Base-by-base conservation (phyloP, 2,888 invertebrate genomes). In the Fragum whitleyi region DNA sequence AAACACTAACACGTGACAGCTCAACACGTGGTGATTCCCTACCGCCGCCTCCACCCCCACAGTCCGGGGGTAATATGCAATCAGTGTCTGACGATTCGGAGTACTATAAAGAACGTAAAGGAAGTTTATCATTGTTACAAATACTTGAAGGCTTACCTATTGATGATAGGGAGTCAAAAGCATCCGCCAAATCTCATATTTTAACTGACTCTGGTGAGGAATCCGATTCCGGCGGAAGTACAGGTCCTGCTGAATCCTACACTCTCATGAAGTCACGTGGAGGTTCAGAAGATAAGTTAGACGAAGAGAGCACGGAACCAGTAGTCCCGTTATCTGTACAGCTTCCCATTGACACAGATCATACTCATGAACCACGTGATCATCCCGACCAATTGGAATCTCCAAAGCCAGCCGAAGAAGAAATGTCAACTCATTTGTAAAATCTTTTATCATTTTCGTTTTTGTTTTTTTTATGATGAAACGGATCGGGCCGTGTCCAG, bases 161-260 rank as follows among this genome's bases (percentile, higher is more conserved):
- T 11, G 85, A 83, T 57, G 82, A 85, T 57, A 81, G 78, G 68
- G 67, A 75, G 21, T 68, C 80, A 0, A 77, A 73, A n/a, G 75
- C 71, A 5, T 80, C 83, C 3, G 65, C 82, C 14, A 70, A 81
- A 53, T 85, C 85, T 28, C 80, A 72, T 29, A 81, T 83, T 57
- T 23, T 79, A 16, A 79, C 84, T 9, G 77, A 77, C 32, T 82
- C 77, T 29, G 86, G 83, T 21, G 77, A 68, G 0, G 87, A 85
- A 23, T 85, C 85, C 7, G 89, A 87, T 36, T 85, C 85, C 0
- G 78, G 75, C 2, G 86, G 82, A 65, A 88, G 86, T 65, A 86
- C 84, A n/a, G 88, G 81, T 21, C 81, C 82, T 6, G 87, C 78
- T 23, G 87, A 86, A 9, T 89, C 90, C 2, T 89, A 88, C 75